Percentiles rank a stretch among this genome's conserved stretches.
Evolutionary conservation across 2,888 invertebrate species (phyloP).

Genomic region (Andrena minutula): DNA sequence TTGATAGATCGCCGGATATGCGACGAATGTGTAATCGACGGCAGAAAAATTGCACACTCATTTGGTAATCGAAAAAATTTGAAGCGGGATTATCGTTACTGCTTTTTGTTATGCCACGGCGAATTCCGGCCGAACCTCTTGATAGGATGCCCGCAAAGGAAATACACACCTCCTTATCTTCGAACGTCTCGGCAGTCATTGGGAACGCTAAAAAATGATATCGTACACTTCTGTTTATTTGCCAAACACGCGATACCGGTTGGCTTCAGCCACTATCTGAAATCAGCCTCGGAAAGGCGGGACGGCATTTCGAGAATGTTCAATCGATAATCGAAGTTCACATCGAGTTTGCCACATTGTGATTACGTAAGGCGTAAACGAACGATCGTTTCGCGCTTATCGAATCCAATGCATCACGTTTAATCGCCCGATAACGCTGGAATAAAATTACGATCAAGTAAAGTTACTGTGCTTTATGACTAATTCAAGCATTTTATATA

Average conservation of each 20-base stretch:
- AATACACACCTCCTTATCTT: slow-evolving; percentile 47
- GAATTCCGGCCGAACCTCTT: neutral
- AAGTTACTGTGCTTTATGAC: neutral
- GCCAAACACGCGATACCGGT: slow-evolving; percentile 46
- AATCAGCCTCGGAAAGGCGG: slow-evolving; percentile 20
- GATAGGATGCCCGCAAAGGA: neutral
- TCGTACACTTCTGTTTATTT: slow-evolving; percentile 38
- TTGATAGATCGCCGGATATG: slow-evolving; percentile 14
- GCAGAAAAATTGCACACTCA: slow-evolving; percentile 58
- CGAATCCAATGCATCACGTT: neutral
- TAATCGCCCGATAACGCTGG: slow-evolving; percentile 8
- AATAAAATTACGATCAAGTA: slow-evolving; percentile 35
- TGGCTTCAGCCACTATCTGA: slow-evolving; percentile 46
- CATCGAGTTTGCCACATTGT: slow-evolving; percentile 11
- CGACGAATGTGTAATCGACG: slow-evolving; percentile 36
- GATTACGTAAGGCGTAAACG: slow-evolving; percentile 34
- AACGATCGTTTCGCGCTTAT: neutral
- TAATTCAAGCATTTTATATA: slow-evolving; percentile 1
- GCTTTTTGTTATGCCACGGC: neutral
- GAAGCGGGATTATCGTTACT: slow-evolving; percentile 16
- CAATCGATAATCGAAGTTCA: slow-evolving; percentile 53
- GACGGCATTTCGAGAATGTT: slow-evolving; percentile 4
- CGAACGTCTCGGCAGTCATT: slow-evolving; percentile 38
- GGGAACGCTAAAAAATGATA: slow-evolving; percentile 16
- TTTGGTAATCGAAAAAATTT: slow-evolving; percentile 42